Conservation (phyloP, 2,888 invertebrate genomes). For the Cephalotes varians region DNA sequence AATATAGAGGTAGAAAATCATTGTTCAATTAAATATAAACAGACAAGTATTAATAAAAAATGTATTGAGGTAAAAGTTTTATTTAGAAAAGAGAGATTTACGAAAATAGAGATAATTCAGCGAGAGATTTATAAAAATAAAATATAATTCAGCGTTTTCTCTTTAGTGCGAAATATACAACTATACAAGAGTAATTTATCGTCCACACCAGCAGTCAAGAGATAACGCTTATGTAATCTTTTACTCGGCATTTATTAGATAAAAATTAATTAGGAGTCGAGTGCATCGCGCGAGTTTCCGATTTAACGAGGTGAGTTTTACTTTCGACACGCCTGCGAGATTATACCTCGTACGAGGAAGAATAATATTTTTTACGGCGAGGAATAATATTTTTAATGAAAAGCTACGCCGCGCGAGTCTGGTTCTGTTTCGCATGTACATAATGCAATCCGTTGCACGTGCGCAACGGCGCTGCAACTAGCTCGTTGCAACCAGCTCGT, state of each 20-base stretch:
- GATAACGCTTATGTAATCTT: conserved; percentile 16
- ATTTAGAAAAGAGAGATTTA: no score
- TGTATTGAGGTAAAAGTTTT: not conserved
- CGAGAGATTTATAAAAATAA: not conserved
- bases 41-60: not conserved
- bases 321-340: conserved; percentile 13
- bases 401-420: not conserved
- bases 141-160: conserved; percentile 10
- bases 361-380: no score
- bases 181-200: conserved; percentile 12
- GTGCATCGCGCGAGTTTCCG: not conserved
- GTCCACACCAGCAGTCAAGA: not conserved
- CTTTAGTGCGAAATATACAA: not conserved
- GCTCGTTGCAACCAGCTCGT: not conserved
- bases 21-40: not conserved
- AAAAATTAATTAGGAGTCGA: conserved; percentile 26
- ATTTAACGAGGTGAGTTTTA: conserved; percentile 40
- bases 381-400: conserved; percentile 3
- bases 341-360: not conserved
- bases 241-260: conserved; percentile 11
- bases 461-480: not conserved
- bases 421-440: conserved; percentile 10
- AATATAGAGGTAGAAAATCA: not conserved
- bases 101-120: not conserved
- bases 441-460: conserved; percentile 28